Percentiles rank a stretch among this genome's conserved stretches.
Conservation (phyloP, 1,140 invertebrate genomes). For the Panagrolaimus sp. region DNA sequence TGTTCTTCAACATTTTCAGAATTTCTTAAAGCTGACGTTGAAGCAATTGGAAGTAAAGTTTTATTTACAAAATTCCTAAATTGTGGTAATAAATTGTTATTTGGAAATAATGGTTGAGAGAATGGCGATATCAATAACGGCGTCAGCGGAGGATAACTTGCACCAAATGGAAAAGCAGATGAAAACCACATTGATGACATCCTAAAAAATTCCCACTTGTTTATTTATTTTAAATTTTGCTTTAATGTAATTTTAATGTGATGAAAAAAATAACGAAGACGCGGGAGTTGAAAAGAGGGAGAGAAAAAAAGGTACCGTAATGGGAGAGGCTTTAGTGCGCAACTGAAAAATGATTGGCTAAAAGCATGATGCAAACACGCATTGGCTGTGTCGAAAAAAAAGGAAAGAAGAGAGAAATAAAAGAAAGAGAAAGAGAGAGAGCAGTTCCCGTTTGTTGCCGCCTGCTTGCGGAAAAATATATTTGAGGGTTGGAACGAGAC, state of each 20-base stretch:
- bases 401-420: not conserved
- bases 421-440: too few relatives aligned
- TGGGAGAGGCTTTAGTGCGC: constrained; percentile 1
- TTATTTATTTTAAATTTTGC: not conserved
- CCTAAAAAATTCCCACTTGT: not conserved
- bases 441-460: too few relatives aligned
- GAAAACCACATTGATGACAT: constrained; percentile 14
- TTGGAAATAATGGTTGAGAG: constrained; percentile 1
- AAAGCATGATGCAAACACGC: too few relatives aligned
- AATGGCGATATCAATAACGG: constrained; percentile 1
- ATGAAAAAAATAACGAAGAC: not conserved
- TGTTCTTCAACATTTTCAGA: constrained; percentile 1
- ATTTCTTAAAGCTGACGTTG: not conserved
- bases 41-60: not conserved
- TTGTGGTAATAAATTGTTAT: not conserved
- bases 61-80: not conserved
- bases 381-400: not conserved
- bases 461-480: too few relatives aligned
- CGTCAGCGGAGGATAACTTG: not conserved
- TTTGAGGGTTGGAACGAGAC: not conserved
- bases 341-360: not conserved
- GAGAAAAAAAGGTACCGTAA: constrained; percentile 12
- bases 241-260: not conserved
- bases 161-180: constrained; percentile 1
- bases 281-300: not conserved